Evolutionary conservation across 2,888 invertebrate genomes (phyloP).

Genomic region (Suillia variegata): DNA sequence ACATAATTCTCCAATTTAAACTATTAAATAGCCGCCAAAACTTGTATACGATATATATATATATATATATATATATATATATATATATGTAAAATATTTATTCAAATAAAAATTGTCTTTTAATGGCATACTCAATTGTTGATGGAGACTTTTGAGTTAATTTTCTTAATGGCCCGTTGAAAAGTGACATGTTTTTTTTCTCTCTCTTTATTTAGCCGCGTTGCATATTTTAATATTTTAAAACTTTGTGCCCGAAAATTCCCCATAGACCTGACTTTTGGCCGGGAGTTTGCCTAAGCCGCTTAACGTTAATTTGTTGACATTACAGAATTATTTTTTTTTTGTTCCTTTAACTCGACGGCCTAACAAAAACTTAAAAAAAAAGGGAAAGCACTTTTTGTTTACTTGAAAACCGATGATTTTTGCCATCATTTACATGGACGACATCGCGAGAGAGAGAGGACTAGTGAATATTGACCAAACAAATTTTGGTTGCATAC

Average conservation of each 20-base stretch:
- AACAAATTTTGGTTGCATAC: not conserved
- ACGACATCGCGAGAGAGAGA: too few relatives aligned
- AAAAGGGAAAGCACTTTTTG: not conserved
- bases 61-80: too few relatives aligned
- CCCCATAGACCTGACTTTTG: not conserved
- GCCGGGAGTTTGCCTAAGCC: not conserved
- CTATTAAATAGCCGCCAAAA: too few relatives aligned
- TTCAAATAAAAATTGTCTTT: not conserved
- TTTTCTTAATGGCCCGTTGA: too few relatives aligned
- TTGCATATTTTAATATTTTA: not conserved
- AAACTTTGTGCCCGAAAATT: not conserved
- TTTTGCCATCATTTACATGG: not conserved
- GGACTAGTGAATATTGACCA: not conserved
- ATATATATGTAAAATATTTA: slow-evolving; percentile 1
- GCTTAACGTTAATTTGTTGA: slow-evolving; percentile 48
- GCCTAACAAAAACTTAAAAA: not conserved
- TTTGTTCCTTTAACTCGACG: slow-evolving; percentile 14
- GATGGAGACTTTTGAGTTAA: not conserved
- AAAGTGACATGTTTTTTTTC: too few relatives aligned
- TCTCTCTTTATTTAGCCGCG: too few relatives aligned
- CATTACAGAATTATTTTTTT: slow-evolving; percentile 35
- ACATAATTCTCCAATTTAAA: too few relatives aligned
- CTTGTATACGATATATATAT: too few relatives aligned
- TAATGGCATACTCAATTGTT: not conserved
- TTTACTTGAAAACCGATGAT: not conserved